Base-by-base conservation (phyloP, 2,113 vertebrate genomes). In the Gadus chalcogrammus region DNA sequence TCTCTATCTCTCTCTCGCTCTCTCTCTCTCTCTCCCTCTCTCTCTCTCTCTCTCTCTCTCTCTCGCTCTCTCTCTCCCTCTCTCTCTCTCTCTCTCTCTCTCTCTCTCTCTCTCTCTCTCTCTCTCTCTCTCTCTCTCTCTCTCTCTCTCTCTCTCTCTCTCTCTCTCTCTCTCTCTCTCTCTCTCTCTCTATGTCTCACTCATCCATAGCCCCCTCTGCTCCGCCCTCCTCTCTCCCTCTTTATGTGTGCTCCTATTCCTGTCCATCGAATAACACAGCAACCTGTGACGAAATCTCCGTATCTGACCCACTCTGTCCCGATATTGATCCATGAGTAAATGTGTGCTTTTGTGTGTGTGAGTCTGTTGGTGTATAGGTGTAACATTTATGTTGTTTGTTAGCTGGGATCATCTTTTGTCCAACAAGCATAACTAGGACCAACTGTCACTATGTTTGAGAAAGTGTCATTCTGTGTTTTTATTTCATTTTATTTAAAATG, bases 251-350 rank as follows among this genome's bases (percentile, higher is more conserved):
- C 87, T 68, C 81, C 66, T 72, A 22, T 85, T 81, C 83, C 79
- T 82, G 87, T 89, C 80, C 77, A 75, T 74, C 67, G 70, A 69
- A 69, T 75, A 86, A 79, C 58, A 79, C 56, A 24, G 58, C 80
- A 89, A 84, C 87, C 78, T 78, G 90, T 89, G 90, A 48, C 12
- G 92, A 93, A 92, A 92, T 93, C 92, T 91, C 91, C 90, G 91
- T 92, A 92, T 92, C 91, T 86, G 85, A 88, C 88, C 87, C 88
- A 53, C 53, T 82, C 84, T 82, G 83, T 83, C 82, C 86, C 87
- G 15, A 58, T 70, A 73, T 58, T 72, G 82, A 81, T 80, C 70
- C 79, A 56, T 76, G 81, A 84, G 82, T 72, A 73, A 64, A 75
- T 72, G 77, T 84, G 3, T 77, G 67, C 68, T 55, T 61, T 76